Evolutionary conservation across 2,888 invertebrate genomes (phyloP).

Genomic region (Cephalotes varians): DNA sequence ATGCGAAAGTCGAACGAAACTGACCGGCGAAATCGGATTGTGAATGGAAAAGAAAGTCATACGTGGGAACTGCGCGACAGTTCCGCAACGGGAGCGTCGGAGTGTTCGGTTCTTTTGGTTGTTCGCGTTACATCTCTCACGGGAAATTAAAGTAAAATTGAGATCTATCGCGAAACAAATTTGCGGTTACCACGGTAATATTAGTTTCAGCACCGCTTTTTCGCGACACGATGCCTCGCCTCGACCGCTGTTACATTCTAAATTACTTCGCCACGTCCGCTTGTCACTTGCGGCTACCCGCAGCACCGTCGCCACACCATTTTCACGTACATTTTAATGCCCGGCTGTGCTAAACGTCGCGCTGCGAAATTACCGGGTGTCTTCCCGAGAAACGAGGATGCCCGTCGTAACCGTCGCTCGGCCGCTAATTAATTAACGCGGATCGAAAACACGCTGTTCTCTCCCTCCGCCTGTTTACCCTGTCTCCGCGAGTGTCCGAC

Average conservation of each 20-base stretch:
- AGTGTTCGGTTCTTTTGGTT: not conserved
- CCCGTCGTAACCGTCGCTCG: slow-evolving; percentile 30
- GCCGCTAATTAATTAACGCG: slow-evolving; percentile 55
- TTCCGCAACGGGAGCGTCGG: slow-evolving; percentile 13
- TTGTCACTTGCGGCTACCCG: slow-evolving; percentile 66
- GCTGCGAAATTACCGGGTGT: slow-evolving; percentile 45
- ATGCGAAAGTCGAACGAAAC: slow-evolving; percentile 19
- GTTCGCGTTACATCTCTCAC: not conserved
- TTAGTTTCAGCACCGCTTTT: slow-evolving; percentile 22
- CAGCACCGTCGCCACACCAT: slow-evolving; percentile 40
- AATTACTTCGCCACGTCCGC: slow-evolving; percentile 39
- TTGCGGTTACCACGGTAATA: slow-evolving; percentile 17
- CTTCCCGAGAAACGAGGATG: slow-evolving; percentile 37
- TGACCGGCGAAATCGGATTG: slow-evolving; percentile 42
- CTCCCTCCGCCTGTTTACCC: not conserved
- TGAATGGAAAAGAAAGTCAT: slow-evolving; percentile 16
- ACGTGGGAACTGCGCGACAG: slow-evolving; percentile 37
- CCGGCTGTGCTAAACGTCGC: slow-evolving; percentile 39
- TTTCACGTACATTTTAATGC: slow-evolving; percentile 40
- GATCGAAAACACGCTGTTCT: slow-evolving; percentile 27
- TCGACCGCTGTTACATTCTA: slow-evolving; percentile 25
- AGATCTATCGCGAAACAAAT: slow-evolving; percentile 13
- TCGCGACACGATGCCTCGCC: not conserved
- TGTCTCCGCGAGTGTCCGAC: not conserved
- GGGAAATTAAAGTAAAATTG: slow-evolving; percentile 12